Percentiles rank a stretch among this genome's conserved stretches.
Evolutionary conservation across 2,113 vertebrate species (phyloP).

Genomic region (Corythoichthys intestinalis): DNA sequence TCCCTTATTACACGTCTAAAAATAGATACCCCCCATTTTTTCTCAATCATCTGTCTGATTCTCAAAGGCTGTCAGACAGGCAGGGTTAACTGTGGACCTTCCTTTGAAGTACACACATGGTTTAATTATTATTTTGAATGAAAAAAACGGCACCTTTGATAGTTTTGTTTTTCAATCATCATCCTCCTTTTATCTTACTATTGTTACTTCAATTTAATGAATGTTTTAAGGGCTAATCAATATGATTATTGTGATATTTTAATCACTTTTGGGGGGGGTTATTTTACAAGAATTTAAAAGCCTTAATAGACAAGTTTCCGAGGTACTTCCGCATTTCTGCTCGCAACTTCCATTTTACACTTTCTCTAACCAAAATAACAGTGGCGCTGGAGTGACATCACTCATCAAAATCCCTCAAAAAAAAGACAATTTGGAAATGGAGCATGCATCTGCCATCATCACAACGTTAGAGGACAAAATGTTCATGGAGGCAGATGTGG

Average conservation of each 20-base stretch:
- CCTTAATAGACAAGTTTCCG: too few species aligned
- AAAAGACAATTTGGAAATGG: too few species aligned
- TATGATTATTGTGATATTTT: not conserved
- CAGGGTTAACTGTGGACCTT: slow-evolving; percentile 56
- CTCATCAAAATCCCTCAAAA: too few species aligned
- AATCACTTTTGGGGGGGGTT: not conserved
- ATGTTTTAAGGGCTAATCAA: not conserved
- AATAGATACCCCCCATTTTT: slow-evolving; percentile 44
- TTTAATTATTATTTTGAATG: not conserved
- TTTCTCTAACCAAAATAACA: too few species aligned
- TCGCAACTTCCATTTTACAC: too few species aligned
- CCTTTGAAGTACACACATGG: slow-evolving; percentile 34
- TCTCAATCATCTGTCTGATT: slow-evolving; percentile 66
- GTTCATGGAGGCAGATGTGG: too few species aligned
- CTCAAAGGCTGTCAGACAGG: slow-evolving; percentile 56
- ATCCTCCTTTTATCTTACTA: not conserved
- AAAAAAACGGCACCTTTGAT: too few species aligned
- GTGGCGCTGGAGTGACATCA: too few species aligned
- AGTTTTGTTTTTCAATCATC: too few species aligned
- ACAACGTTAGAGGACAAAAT: too few species aligned
- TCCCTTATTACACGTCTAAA: slow-evolving; percentile 59
- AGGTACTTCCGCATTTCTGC: too few species aligned
- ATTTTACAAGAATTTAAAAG: not conserved
- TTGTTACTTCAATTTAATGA: not conserved
- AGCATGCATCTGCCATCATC: too few species aligned